Evolutionary conservation across 2,888 invertebrate species (phyloP).

Genomic region (Sialis lutaria): DNA sequence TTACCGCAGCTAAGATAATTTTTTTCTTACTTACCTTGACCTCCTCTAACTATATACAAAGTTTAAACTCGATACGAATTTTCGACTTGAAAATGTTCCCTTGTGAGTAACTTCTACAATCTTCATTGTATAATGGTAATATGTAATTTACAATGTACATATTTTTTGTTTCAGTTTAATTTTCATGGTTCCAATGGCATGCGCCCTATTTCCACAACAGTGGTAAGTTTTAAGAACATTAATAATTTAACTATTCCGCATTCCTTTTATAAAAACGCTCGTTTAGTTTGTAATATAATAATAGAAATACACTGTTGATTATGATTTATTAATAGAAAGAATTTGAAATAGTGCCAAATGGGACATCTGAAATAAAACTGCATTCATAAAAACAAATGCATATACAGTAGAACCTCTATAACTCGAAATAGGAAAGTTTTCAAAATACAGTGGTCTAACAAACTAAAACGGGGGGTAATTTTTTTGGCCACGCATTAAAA

Average conservation of each 20-base stretch:
- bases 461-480: no score
- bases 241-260: not conserved
- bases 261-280: not conserved
- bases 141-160: slow-evolving; percentile 1
- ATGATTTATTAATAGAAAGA: not conserved
- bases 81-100: no score
- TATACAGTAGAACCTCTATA: not conserved
- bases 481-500: no score
- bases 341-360: slow-evolving; percentile 1
- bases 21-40: no score
- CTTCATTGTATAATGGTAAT: no score
- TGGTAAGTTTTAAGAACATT: slow-evolving; percentile 40
- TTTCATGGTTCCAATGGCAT: slow-evolving; percentile 77
- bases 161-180: slow-evolving; percentile 41
- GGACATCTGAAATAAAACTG: not conserved
- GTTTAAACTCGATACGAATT: no score
- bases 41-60: no score
- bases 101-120: no score
- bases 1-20: no score
- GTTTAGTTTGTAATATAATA: not conserved
- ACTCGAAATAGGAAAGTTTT: no score
- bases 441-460: no score
- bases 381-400: not conserved
- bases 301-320: not conserved
- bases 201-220: slow-evolving; percentile 70